Base-by-base conservation (phyloP, 1,140 invertebrate species). In the Calliopsis andreniformis region DNA sequence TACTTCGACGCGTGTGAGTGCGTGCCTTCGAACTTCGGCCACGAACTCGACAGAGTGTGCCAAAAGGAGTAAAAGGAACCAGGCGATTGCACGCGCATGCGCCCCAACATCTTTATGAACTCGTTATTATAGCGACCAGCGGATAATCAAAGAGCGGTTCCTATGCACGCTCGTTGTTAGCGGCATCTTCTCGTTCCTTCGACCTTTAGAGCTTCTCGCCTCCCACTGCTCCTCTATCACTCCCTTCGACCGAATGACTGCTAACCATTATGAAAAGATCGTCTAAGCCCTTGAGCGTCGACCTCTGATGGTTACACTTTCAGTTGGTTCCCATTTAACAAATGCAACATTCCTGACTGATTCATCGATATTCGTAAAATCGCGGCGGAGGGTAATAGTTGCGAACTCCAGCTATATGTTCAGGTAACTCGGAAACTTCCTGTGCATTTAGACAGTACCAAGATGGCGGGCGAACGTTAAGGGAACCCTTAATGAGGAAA, bases 111-210 rank as follows among this genome's bases (percentile, higher is more conserved):
- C 87, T 91, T 91, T 90, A 90, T 91, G 88, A 90, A 90, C 88
- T 90, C 83, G 88, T 91, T 92, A 90, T 91, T 90, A 87, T 87
- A 87, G 84, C 83, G 80, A 88, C 75, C 82, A 84, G 84, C 82
- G 83, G 88, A 90, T 92, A 91, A 92, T 92, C 90, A 91, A 90
- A 91, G 88, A 91, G 87, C 87, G 89, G 89, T 87, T 84, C 75
- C 83, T 78, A 78, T 83, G 76, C 76, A 61, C 55, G 66, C 66
- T 78, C 39, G 58, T 83, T 78, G 73, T 85, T 83, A 80, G 67
- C 64, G 10, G 67, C 77, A 64, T 82, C 82, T 76, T 72, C 69
- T 68, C 55, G 81, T 80, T 82, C 71, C 78, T 78, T 73, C 49
- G 62, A 23, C 78, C 80, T 73, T 10, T 39, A 39, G n/a, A n/a